phyloP scores from a whole-genome alignment of 2,797 vertebrate genomes.

The Crenichthys baileyi region DNA sequence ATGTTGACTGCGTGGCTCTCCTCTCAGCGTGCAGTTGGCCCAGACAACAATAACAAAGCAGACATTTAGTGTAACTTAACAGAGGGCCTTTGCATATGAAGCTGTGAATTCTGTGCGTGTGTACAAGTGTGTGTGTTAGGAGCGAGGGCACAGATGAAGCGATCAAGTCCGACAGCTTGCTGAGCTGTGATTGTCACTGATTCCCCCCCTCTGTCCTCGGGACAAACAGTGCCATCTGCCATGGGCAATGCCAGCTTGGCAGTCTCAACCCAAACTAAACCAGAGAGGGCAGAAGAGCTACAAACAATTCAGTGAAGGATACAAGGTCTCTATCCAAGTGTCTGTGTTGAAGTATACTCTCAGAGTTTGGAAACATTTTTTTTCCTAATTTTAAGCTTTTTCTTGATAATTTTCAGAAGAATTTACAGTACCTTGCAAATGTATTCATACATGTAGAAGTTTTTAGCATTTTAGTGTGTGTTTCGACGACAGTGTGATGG shows the following conservation, averaged over 20 bases:
- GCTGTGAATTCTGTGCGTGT: slow-evolving; percentile 33
- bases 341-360: slow-evolving; percentile 27
- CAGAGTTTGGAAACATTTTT: slow-evolving; percentile 1
- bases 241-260: slow-evolving; percentile 71
- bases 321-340: slow-evolving; percentile 47
- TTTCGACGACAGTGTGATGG: too few species aligned
- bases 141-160: slow-evolving; percentile 73
- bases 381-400: background rate
- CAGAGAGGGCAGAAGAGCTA: slow-evolving; percentile 60
- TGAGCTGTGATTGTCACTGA: slow-evolving; percentile 78
- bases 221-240: slow-evolving; percentile 79
- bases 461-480: background rate
- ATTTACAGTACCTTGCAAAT: background rate
- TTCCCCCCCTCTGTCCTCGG: slow-evolving; percentile 56
- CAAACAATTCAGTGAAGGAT: slow-evolving; percentile 52
- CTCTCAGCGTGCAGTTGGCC: slow-evolving; percentile 71
- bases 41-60: slow-evolving; percentile 65
- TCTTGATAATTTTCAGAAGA: slow-evolving; percentile 12
- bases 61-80: slow-evolving; percentile 67
- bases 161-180: slow-evolving; percentile 78
- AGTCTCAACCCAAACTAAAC: slow-evolving; percentile 55
- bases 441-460: background rate
- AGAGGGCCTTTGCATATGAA: slow-evolving; percentile 44
- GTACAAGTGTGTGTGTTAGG: slow-evolving; percentile 40
- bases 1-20: slow-evolving; percentile 49